Percentiles rank a stretch among this genome's conserved stretches.
phyloP scores from a whole-genome alignment of 2,888 invertebrate species.

The Melieria crassipennis region DNA sequence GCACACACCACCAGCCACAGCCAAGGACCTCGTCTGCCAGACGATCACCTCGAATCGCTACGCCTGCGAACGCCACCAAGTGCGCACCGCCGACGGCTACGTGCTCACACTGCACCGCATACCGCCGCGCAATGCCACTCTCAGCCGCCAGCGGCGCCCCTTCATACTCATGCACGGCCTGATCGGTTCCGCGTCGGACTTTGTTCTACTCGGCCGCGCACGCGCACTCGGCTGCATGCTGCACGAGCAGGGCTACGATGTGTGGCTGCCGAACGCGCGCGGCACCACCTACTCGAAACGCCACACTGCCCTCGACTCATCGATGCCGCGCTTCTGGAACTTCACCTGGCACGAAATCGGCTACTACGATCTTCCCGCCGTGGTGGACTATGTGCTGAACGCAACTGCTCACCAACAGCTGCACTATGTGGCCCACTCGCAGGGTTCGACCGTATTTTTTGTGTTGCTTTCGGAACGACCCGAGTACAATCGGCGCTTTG shows the following conservation, averaged over 20 bases:
- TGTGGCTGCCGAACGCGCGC: constrained; percentile 61
- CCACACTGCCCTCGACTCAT: constrained; percentile 50
- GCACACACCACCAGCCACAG: constrained; percentile 10
- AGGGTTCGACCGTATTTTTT: constrained; percentile 58
- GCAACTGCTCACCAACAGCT: constrained; percentile 51
- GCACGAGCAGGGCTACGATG: constrained; percentile 59
- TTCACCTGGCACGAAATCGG: constrained; percentile 64
- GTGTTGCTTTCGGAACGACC: constrained; percentile 58
- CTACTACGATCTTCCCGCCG: constrained; percentile 56
- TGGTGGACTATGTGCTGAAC: constrained; percentile 55
- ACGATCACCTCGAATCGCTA: constrained; percentile 50
- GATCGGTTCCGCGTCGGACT: constrained; percentile 60
- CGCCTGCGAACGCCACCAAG: constrained; percentile 54
- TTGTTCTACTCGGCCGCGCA: constrained; percentile 51
- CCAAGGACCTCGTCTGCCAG: constrained; percentile 53
- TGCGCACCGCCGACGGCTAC: constrained; percentile 59
- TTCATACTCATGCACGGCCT: constrained; percentile 60
- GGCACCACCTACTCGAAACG: constrained; percentile 59
- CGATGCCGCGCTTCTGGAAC: constrained; percentile 56
- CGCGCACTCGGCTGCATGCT: constrained; percentile 53
- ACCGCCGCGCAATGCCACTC: constrained; percentile 44
- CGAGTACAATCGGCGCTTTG: constrained; percentile 54
- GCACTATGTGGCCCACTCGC: constrained; percentile 61
- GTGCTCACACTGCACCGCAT: constrained; percentile 57
- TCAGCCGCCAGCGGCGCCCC: constrained; percentile 37